These are phyloP conservation scores for Diarsia mendica DNA, from an alignment of 2,888 invertebrate species.

Conservation along the genomic window DNA sequence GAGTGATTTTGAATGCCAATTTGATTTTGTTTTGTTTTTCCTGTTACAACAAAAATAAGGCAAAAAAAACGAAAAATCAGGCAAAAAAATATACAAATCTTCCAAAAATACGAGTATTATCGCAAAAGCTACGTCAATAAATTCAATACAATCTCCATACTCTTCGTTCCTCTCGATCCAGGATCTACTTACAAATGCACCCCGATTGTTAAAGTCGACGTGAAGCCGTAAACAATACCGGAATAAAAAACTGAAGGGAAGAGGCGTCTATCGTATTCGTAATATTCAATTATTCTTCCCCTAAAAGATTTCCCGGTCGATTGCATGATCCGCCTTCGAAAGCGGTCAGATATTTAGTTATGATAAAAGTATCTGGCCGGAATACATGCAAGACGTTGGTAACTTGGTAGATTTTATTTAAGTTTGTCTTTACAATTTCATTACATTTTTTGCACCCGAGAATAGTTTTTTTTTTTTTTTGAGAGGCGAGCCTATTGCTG, in stretches of 20 bases:
- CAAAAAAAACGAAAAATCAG: not conserved
- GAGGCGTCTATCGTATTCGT: conserved; percentile 26
- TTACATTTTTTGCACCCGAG: too few species aligned
- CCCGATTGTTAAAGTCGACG: conserved; percentile 53
- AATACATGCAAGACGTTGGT: not conserved
- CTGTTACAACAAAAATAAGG: not conserved
- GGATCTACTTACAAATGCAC: conserved; percentile 56
- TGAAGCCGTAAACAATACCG: conserved; percentile 47
- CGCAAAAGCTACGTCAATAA: conserved; percentile 39
- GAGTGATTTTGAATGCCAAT: not conserved
- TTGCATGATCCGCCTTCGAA: conserved; percentile 26
- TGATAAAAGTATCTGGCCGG: conserved; percentile 10
- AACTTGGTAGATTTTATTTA: too few species aligned
- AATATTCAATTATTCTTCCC: conserved; percentile 56
- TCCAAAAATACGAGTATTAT: not conserved
- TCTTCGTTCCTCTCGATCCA: not conserved
- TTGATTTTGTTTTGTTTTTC: not conserved
- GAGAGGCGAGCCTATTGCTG: too few species aligned
- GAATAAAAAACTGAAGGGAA: conserved; percentile 39
- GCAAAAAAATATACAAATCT: not conserved
- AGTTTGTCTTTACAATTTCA: too few species aligned
- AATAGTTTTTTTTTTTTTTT: too few species aligned
- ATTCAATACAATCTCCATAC: conserved; percentile 50
- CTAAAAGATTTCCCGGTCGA: conserved; percentile 35
- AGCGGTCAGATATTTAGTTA: conserved; percentile 28